Evolutionary conservation across 92 coral and sea anemone species (phyloP).

Genomic region (Virgularia gustaviana): DNA sequence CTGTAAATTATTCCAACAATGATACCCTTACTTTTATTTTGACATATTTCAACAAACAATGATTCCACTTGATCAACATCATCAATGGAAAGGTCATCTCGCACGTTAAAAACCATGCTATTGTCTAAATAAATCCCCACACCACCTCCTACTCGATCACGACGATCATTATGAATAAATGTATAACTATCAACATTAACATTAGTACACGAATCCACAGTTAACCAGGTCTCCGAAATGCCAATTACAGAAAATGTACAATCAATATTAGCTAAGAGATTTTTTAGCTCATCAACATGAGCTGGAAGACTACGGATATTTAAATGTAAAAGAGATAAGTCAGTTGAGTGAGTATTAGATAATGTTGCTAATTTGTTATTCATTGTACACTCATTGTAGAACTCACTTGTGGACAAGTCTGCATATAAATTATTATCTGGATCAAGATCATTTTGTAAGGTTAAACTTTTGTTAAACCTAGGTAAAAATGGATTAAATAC

Average conservation of each 20-base stretch:
- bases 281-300: neutral
- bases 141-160: neutral
- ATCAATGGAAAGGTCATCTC: neutral
- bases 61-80: too few species aligned
- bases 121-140: neutral
- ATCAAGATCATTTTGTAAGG: conserved; percentile 2
- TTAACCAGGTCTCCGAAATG: conserved; percentile 25
- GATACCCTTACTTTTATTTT: neutral
- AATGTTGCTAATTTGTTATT: neutral
- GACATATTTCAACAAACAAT: conserved; percentile 2
- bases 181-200: neutral
- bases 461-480: conserved; percentile 2
- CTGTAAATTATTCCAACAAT: conserved; percentile 1
- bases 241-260: conserved; percentile 22
- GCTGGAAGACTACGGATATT: conserved; percentile 4
- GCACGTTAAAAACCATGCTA: neutral
- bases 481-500: neutral
- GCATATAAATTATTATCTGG: neutral
- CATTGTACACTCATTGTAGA: neutral
- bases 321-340: conserved; percentile 2
- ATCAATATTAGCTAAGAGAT: neutral
- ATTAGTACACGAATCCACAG: conserved; percentile 11
- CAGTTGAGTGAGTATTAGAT: neutral
- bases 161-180: neutral
- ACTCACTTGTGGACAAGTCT: neutral